phyloP scores from a whole-genome alignment of 2,888 invertebrate species.

The Nemotelus nigrinus region DNA sequence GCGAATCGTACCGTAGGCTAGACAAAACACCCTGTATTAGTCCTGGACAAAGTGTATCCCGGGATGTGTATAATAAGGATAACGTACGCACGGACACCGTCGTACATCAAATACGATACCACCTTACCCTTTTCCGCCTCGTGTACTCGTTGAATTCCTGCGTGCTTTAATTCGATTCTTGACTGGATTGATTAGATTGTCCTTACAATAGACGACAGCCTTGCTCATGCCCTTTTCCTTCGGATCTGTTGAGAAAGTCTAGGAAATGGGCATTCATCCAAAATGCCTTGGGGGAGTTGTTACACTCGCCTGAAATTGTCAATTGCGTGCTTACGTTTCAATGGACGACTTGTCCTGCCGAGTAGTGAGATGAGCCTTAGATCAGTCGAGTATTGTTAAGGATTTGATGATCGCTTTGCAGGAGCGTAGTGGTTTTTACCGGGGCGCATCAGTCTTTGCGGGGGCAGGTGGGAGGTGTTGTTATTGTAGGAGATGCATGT shows the following conservation, averaged over 20 bases:
- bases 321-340: not conserved
- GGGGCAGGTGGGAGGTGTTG: too few species aligned
- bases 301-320: not conserved
- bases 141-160: not conserved
- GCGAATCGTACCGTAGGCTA: constrained; percentile 18
- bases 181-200: constrained; percentile 34
- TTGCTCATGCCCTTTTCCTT: not conserved
- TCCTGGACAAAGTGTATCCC: constrained; percentile 28
- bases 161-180: constrained; percentile 28
- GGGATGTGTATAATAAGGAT: constrained; percentile 25
- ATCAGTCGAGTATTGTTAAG: too few species aligned
- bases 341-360: not conserved
- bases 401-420: too few species aligned
- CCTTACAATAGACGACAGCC: not conserved
- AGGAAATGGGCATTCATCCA: not conserved
- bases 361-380: too few species aligned
- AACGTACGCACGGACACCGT: constrained; percentile 28
- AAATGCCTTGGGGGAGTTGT: too few species aligned
- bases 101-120: not conserved
- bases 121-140: not conserved
- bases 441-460: too few species aligned
- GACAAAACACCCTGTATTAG: constrained; percentile 34
- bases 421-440: too few species aligned
- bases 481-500: not conserved
- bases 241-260: not conserved